Evolutionary conservation across 2,113 vertebrate genomes (phyloP), one percentile per base, ranked within the genome.

Genomic region (Megalops atlanticus): DNA sequence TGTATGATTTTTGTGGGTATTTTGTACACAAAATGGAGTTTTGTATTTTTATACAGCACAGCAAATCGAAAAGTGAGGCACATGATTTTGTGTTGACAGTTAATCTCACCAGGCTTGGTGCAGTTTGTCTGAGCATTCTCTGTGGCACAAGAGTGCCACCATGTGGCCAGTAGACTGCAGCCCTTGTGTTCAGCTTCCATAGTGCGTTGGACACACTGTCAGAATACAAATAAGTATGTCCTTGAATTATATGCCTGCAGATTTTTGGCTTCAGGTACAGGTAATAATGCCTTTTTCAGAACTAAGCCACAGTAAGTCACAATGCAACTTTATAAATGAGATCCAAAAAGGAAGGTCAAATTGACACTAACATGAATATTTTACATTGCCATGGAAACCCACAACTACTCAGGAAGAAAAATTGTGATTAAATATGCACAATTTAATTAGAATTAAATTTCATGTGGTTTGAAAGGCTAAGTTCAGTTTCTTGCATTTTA

Each of bases 371-470:
- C 80, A 80, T 82, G 45, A 77, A 82, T 75, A 58, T 71, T 52
- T 36, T 80, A 83, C 58, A 52, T 86, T 84, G 70, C 86, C 76
- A 85, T 86, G 74, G 80, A 84, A 85, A 86, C 79, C 69, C 31
- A 69, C 45, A 78, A 76, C 40, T 81, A 86, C 64, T 79, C 80
- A 84, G 81, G 71, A 73, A 85, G 86, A 81, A 39, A 77, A 82
- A n/a, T n/a, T n/a, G 68, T 77, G 73, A 87, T 84, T 85, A 87
- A 80, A 87, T 86, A 85, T 82, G 79, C 81, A 85, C 79, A 21
- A 70, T 86, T 85, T 87, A 85, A 87, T 89, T 89, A 86, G 77
- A 85, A 76, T 80, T 78, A 78, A 78, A 73, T 73, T 80, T 80
- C 24, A 21, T 18, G 38, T 54, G 36, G 74, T 85, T 85, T 68